These are phyloP conservation scores for Prionailurus viverrinus DNA, from an alignment of 2,113 vertebrate genomes.

Conservation along the genomic window DNA sequence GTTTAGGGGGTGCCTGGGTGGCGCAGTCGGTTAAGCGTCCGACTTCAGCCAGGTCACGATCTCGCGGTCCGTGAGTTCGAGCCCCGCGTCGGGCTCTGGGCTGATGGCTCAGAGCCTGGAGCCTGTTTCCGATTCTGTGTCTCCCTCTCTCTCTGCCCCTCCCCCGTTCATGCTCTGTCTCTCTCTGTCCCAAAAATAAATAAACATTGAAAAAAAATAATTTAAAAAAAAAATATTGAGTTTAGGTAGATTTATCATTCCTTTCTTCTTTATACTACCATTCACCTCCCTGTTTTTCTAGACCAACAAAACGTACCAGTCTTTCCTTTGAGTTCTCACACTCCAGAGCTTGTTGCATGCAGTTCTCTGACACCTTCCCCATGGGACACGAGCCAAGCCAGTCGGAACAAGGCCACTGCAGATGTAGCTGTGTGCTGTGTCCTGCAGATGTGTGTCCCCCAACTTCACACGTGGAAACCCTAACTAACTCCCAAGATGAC, in stretches of 20 bases:
- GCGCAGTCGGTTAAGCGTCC: too few species aligned
- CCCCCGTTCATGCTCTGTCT: too few species aligned
- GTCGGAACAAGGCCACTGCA: neutral
- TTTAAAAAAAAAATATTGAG: neutral
- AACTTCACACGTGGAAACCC: neutral
- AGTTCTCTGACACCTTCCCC: neutral
- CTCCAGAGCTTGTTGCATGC: neutral
- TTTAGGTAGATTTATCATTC: neutral
- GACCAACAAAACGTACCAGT: neutral
- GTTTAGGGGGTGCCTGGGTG: too few species aligned
- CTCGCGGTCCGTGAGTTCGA: too few species aligned
- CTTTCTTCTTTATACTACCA: neutral
- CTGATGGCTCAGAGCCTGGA: too few species aligned
- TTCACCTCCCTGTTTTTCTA: neutral
- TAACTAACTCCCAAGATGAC: neutral
- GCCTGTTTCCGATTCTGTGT: too few species aligned
- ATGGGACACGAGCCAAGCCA: neutral
- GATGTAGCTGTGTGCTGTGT: neutral
- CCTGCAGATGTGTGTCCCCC: neutral
- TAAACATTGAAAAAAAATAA: too few species aligned
- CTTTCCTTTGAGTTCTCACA: neutral
- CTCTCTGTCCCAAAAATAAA: too few species aligned
- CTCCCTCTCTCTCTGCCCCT: too few species aligned
- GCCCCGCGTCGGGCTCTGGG: too few species aligned
- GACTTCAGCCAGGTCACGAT: too few species aligned